Evolutionary conservation across 2,888 invertebrate genomes (phyloP).

Genomic region (Chrysolina haemoptera): DNA sequence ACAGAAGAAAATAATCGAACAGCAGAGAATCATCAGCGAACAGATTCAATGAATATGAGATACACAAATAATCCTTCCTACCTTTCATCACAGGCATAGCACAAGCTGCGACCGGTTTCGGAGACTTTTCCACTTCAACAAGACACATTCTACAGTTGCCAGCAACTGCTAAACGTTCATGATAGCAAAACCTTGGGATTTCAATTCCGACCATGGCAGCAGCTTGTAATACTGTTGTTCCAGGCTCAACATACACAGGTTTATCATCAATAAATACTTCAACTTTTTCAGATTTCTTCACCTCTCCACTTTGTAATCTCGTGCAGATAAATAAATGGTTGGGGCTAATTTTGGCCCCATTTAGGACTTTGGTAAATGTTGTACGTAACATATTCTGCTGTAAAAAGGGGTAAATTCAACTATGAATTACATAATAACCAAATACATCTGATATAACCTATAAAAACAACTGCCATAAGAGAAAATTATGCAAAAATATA

Average conservation of each 20-base stretch:
- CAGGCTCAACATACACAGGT: slow-evolving; percentile 93
- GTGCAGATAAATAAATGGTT: slow-evolving; percentile 59
- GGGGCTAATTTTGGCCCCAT: slow-evolving; percentile 63
- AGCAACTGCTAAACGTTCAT: slow-evolving; percentile 97
- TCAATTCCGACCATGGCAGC: slow-evolving; percentile 96
- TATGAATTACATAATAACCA: slow-evolving; percentile 15
- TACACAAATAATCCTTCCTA: slow-evolving; percentile 29
- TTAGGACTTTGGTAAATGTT: slow-evolving; percentile 80
- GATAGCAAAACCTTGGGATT: slow-evolving; percentile 99
- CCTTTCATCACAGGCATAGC: slow-evolving; percentile 99
- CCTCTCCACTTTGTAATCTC: slow-evolving; percentile 59
- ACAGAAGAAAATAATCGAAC: no score
- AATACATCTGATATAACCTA: slow-evolving; percentile 11
- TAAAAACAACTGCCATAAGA: not conserved
- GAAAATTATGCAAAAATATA: not conserved
- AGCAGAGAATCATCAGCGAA: no score
- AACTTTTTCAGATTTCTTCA: slow-evolving; percentile 77
- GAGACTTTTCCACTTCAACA: slow-evolving; percentile 98
- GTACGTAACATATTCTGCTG: slow-evolving; percentile 79
- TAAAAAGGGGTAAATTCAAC: not conserved
- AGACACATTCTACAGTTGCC: slow-evolving; percentile 99
- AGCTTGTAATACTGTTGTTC: slow-evolving; percentile 97
- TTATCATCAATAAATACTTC: slow-evolving; percentile 99
- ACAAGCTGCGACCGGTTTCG: slow-evolving; percentile 98
- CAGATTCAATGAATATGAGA: not conserved